Conservation (phyloP, 37 sponge, comb jelly and placozoan species). For the Diacarnus erythraeanus region DNA sequence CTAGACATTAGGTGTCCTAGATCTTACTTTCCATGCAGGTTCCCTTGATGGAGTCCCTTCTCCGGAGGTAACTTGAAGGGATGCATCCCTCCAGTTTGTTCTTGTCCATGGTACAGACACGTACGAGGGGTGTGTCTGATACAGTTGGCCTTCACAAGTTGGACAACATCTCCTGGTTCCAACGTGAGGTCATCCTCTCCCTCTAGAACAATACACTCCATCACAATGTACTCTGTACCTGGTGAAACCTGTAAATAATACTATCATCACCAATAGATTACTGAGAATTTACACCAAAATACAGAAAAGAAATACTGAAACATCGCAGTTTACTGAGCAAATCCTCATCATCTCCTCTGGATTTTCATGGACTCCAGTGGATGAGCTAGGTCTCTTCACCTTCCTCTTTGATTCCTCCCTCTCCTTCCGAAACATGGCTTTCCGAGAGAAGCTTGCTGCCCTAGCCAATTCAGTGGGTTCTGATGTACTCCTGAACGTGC, state of each 20-base stretch:
- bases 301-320: too few relatives aligned
- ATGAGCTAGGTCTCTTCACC: slow-evolving; percentile 1
- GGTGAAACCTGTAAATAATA: not conserved
- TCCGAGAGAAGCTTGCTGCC: not conserved
- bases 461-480: slow-evolving; percentile 14
- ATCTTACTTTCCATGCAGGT: slow-evolving; percentile 25
- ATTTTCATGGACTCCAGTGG: not conserved
- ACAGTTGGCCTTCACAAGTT: slow-evolving; percentile 39
- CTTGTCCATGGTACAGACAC: slow-evolving; percentile 38
- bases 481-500: slow-evolving; percentile 2
- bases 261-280: not conserved
- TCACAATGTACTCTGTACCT: slow-evolving; percentile 59
- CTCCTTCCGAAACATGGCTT: not conserved
- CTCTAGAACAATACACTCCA: slow-evolving; percentile 78
- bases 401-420: slow-evolving; percentile 4
- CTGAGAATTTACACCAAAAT: not conserved
- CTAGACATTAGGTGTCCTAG: not conserved
- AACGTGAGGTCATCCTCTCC: slow-evolving; percentile 62
- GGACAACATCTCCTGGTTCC: slow-evolving; percentile 66
- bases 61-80: slow-evolving; percentile 43
- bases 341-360: slow-evolving; percentile 13
- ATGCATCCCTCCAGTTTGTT: slow-evolving; percentile 44
- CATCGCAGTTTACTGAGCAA: not conserved
- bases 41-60: slow-evolving; percentile 19
- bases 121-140: not conserved